Evolutionary conservation across 2,888 invertebrate species (phyloP), one percentile per base, ranked within the genome.

Genomic region (Napeogenes inachia): DNA sequence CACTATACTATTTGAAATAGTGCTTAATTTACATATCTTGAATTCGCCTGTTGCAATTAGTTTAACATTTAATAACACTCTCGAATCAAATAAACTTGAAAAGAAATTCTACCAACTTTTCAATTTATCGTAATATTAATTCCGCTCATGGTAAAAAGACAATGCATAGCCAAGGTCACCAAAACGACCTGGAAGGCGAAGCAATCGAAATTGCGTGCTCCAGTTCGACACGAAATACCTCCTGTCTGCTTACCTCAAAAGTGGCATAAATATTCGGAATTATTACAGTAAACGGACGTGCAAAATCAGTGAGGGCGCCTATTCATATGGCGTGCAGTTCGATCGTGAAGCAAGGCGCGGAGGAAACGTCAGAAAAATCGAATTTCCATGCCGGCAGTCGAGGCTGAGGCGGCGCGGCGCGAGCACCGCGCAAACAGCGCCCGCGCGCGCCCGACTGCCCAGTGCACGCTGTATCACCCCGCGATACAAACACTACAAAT

Each of bases 321-420:
- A 75, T 82, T 80, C 80, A 80, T 77, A 79, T 85, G 80, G 84
- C 87, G 86, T 89, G 87, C 87, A 87, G 81, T 90, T 89, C 89
- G 89, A 89, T 90, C 89, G 89, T 79, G 80, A 64, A 69, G 83
- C 81, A 84, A 89, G 89, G 89, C 86, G 89, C 87, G 89, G 89
- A 88, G 89, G 87, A 89, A 88, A 89, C 85, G 89, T 88, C 88
- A 88, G 87, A 86, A 89, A 89, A 89, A 90, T 89, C 89, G 89
- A 89, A 89, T 88, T 89, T 87, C 84, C 87, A 87, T 84, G 87
- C 79, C 87, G 88, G 82, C 90, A 90, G 90, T 89, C 87, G 88
- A 80, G 81, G 81, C 75, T 80, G 78, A 85, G 88, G 87, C 87
- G 89, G 88, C 89, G 89, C 79, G 87, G 85, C 86, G 89, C 84